A percentile compares a stretch with the other conserved stretches of the same genome.
Conservation (phyloP, 53 echinoderm and acorn worm genomes). For the Echinarachnius parma region DNA sequence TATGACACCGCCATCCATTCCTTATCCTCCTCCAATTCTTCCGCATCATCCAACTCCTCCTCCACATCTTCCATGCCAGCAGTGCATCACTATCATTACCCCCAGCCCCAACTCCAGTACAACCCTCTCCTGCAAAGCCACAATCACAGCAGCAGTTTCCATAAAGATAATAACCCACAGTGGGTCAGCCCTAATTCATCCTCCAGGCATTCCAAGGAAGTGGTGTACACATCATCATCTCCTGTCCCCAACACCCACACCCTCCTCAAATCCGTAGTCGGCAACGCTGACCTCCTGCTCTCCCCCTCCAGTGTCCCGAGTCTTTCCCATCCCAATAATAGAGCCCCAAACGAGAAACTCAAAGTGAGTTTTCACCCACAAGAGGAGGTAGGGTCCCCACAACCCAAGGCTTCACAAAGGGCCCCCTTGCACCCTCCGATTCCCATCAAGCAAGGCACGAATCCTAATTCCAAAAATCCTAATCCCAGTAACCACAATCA, state of each 20-base stretch:
- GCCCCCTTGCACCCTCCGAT: no score
- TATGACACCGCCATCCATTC: constrained; percentile 46
- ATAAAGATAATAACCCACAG: constrained; percentile 14
- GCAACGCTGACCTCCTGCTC: constrained; percentile 23
- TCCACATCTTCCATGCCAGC: constrained; percentile 23
- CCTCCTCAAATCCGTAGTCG: constrained; percentile 27
- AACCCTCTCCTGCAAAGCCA: constrained; percentile 20
- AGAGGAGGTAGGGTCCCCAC: neutral
- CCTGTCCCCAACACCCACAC: no score
- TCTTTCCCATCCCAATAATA: constrained; percentile 38
- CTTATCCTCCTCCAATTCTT: constrained; percentile 41
- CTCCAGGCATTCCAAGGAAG: neutral
- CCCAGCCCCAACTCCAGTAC: constrained; percentile 23
- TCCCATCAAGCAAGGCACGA: no score
- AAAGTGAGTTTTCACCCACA: constrained; percentile 24
- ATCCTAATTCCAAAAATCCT: no score
- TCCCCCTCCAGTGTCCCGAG: constrained; percentile 39
- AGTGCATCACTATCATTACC: constrained; percentile 38
- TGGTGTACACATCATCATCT: no score
- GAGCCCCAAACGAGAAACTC: constrained; percentile 10
- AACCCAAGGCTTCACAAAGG: no score
- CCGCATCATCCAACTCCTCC: no score
- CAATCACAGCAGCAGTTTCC: no score
- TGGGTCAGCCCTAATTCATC: neutral
- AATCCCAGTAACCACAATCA: no score